A percentile compares a stretch with the other conserved stretches of the same genome.
These are phyloP conservation scores for Labia minor DNA, from an alignment of 2,888 invertebrate genomes.

Conservation along the genomic window DNA sequence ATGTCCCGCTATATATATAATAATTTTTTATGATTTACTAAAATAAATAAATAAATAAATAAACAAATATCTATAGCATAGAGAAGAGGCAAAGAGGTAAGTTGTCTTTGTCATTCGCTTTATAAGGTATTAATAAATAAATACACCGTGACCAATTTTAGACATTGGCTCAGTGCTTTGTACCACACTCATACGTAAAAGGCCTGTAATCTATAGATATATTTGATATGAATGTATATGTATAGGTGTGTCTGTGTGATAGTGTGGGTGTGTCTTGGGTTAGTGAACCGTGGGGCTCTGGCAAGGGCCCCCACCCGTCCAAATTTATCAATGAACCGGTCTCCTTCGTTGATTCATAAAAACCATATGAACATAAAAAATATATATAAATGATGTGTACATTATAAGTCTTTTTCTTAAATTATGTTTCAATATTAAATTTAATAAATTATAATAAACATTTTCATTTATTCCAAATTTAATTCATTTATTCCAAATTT, in stretches of 20 bases:
- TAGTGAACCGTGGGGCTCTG: conserved; percentile 1
- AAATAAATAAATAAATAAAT: too few relatives aligned
- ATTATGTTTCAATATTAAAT: too few relatives aligned
- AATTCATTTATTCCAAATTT: too few relatives aligned
- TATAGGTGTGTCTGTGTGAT: background rate
- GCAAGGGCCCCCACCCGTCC: background rate
- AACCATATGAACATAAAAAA: too few relatives aligned
- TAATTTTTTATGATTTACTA: too few relatives aligned
- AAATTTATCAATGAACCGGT: conserved; percentile 1
- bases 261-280: conserved; percentile 1
- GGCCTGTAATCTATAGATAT: background rate
- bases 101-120: background rate
- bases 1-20: too few relatives aligned
- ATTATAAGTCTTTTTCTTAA: too few relatives aligned
- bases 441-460: too few relatives aligned
- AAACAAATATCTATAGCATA: too few relatives aligned
- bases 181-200: background rate
- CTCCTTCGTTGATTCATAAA: background rate
- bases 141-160: conserved; percentile 8
- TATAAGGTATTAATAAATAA: background rate
- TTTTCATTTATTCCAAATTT: too few relatives aligned
- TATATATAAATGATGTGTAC: too few relatives aligned
- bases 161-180: conserved; percentile 2
- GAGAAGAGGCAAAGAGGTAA: too few relatives aligned
- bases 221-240: background rate